These are phyloP conservation scores for Atta colombica DNA, from an alignment of 1,140 invertebrate species.

Conservation along the genomic window DNA sequence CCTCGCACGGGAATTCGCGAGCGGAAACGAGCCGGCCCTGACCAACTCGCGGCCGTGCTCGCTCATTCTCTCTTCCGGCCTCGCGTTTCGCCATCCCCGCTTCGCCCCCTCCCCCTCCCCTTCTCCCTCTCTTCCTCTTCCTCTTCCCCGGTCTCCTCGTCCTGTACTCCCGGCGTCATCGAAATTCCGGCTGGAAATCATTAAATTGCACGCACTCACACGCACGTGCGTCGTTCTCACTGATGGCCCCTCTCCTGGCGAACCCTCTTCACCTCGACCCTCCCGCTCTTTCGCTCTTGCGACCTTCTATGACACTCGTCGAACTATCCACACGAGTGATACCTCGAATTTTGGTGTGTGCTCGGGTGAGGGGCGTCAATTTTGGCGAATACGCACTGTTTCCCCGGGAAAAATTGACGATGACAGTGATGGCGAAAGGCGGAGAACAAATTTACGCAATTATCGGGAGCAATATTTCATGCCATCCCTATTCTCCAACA, in stretches of 20 bases:
- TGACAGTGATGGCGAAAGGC: constrained; percentile 58
- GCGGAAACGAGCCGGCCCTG: constrained; percentile 70
- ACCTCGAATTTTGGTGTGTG: constrained; percentile 69
- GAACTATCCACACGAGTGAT: constrained; percentile 71
- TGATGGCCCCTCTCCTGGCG: constrained; percentile 70
- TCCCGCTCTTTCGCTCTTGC: constrained; percentile 29
- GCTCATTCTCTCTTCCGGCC: constrained; percentile 34
- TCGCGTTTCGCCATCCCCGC: constrained; percentile 30
- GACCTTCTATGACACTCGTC: constrained; percentile 47
- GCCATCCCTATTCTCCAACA: neutral
- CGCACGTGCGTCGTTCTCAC: constrained; percentile 77
- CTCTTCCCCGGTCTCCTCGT: constrained; percentile 31
- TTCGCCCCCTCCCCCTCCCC: neutral
- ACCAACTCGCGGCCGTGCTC: constrained; percentile 67
- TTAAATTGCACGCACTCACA: constrained; percentile 80
- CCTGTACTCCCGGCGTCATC: constrained; percentile 80
- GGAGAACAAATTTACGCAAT: constrained; percentile 66
- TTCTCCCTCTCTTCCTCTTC: neutral
- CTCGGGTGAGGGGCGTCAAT: constrained; percentile 33
- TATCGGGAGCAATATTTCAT: neutral
- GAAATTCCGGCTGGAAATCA: constrained; percentile 83
- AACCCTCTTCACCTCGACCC: constrained; percentile 49
- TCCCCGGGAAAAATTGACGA: constrained; percentile 69
- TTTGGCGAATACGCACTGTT: constrained; percentile 61
- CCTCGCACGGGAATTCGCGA: constrained; percentile 66